Evolutionary conservation across 2,888 invertebrate species (phyloP), one percentile per base, ranked within the genome.

Genomic region (Limnephilus rhombicus): DNA sequence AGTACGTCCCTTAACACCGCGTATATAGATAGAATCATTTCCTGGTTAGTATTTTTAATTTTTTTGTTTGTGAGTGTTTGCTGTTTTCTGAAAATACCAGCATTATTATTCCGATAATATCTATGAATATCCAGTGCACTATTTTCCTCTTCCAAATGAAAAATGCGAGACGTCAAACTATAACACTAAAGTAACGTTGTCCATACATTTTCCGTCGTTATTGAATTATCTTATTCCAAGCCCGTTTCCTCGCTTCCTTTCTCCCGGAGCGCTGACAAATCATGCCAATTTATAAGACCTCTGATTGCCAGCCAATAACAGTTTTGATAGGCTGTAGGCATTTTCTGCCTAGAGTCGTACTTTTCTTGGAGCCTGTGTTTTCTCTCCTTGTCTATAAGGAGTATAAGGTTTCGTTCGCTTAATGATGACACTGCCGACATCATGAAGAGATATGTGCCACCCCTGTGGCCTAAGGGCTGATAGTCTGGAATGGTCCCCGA

Each of bases 391-490:
- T 89, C 91, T 68, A 68, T 68, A 53, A 18, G 18, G 18, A 53
- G 53, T 53, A 83, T 91, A 92, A 37, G 49, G 90, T 89, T 92
- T 91, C 88, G 89, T 91, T 83, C 92, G 90, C 88, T 90, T 91
- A 87, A 92, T 83, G 92, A 92, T 91, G 92, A 92, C 90, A 92
- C 92, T 92, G 31, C 80, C 87, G 41, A 89, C 89, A 89, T 41
- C 89, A 81, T 81, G 89, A 80, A 13, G 29, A 31, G 88, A 88
- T 80, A 68, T 88, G 80, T 68, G 80, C 80, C 53, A 88, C 88
- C 88, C 88, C 85, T 24, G 24, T 41, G 83, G 83, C 83, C 83
- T 83, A 37, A 37, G 83, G 83, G 83, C 83, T 37, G 83, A 24
- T 83, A 9, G 18, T 83, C 37, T 34, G 15, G 83, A 31, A 37